These are phyloP conservation scores for Coturnix japonica DNA, from an alignment of 2,113 vertebrate species.

Conservation along the genomic window DNA sequence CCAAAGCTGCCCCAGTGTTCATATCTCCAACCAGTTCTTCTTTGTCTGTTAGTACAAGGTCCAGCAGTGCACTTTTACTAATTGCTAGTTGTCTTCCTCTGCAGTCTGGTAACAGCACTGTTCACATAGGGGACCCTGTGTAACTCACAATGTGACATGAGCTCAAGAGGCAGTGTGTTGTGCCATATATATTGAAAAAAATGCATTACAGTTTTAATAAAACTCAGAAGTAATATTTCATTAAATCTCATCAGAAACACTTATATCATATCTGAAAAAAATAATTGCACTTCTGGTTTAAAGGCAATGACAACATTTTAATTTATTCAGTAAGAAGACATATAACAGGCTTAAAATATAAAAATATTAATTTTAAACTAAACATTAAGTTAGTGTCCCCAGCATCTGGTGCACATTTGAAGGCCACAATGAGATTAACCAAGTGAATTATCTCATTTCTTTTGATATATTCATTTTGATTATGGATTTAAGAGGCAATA, in stretches of 20 bases:
- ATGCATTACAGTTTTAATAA: neutral
- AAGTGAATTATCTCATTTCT: neutral
- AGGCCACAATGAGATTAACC: neutral
- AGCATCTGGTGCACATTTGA: neutral
- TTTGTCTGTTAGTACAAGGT: neutral
- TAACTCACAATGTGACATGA: neutral
- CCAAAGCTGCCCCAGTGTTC: neutral
- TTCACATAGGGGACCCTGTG: fast-evolving
- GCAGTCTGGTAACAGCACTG: neutral
- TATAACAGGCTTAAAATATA: neutral
- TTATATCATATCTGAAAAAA: neutral
- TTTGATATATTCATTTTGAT: conserved; percentile 6
- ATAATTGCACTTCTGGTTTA: neutral
- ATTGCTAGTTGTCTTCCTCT: neutral
- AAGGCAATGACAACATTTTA: neutral
- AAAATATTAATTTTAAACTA: conserved; percentile 20
- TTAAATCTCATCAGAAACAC: neutral
- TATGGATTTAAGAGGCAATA: conserved; percentile 5
- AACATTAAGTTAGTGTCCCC: neutral
- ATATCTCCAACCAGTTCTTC: neutral
- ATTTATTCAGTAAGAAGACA: neutral
- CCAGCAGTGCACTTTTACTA: neutral
- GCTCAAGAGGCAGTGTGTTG: neutral
- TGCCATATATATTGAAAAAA: neutral
- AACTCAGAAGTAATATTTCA: neutral